Percentiles rank a stretch among this genome's conserved stretches.
phyloP scores from a whole-genome alignment of 2,113 vertebrate species.

The Xiphophorus maculatus region DNA sequence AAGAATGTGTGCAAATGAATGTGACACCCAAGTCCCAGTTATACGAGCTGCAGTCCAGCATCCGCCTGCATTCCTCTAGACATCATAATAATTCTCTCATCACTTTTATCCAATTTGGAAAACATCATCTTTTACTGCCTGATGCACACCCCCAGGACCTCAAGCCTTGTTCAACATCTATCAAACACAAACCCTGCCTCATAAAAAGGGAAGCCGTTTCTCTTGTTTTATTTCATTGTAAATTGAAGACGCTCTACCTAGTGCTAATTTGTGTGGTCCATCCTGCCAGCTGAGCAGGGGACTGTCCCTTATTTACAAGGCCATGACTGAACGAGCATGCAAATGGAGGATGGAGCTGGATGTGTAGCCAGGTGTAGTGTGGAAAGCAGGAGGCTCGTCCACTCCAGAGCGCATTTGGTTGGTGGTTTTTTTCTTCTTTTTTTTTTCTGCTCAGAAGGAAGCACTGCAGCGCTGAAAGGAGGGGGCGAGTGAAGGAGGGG shows the following conservation, averaged over 20 bases:
- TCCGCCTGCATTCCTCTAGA: neutral
- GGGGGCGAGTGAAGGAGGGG: neutral
- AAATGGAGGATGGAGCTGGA: constrained; percentile 51
- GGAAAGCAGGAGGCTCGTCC: constrained; percentile 53
- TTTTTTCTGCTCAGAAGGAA: constrained; percentile 45
- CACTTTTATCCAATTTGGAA: neutral
- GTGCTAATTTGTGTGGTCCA: constrained; percentile 5
- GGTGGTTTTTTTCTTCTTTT: constrained; percentile 36
- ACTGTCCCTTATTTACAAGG: constrained; percentile 58
- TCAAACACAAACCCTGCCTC: neutral
- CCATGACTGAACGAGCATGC: constrained; percentile 58
- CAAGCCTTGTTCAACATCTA: neutral
- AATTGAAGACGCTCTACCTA: neutral
- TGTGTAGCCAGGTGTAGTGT: constrained; percentile 54
- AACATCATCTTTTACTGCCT: neutral
- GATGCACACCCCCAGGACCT: neutral
- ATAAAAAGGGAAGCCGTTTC: neutral
- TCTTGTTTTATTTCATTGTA: neutral
- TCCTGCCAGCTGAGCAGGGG: constrained; percentile 25
- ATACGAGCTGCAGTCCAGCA: neutral
- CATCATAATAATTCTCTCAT: constrained; percentile 5
- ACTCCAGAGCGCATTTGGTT: constrained; percentile 46
- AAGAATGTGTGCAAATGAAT: constrained; percentile 39
- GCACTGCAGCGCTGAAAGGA: constrained; percentile 63
- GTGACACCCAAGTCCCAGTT: constrained; percentile 23